Base-by-base conservation (phyloP, 2,888 invertebrate genomes). In the Caenorhabditis sp. region DNA sequence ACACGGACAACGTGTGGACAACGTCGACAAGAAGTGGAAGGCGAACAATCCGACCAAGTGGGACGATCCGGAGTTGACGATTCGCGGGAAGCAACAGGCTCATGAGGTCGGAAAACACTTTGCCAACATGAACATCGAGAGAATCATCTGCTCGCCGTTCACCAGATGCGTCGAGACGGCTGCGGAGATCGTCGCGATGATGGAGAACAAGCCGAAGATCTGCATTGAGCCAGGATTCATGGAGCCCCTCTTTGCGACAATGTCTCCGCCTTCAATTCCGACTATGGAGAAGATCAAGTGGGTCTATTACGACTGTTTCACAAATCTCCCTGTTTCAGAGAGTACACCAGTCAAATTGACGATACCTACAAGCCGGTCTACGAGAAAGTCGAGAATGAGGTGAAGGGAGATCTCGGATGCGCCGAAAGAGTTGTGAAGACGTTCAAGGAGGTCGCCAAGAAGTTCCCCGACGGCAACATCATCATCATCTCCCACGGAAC, bases 1-100 rank as follows among this genome's bases (percentile, higher is more conserved):
- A 26, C 91, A 91, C 79, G 91, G 91, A 50, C 89, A 91, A 78
- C 84, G 91, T 15, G 78, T 86, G 9, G 91, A 91, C 80, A 86
- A 88, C 44, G 83, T 91, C n/a, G 87, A 90, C 58, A 72, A 83
- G 53, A 67, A 79, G 18, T 91, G 90, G 90, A 86, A 84, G 32
- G 68, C 72, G 26, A 86, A 77, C 51, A 82, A 82, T 44, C 69
- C 68, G 22, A 65, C 69, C 50, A 82, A 69, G 20, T 88, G 88
- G 87, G 90, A 91, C 71, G 90, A 91, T 79, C 91, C 91, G 1
- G 84, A 85, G 22, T 61, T 91, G 47, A 90, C 88, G 88, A 44
- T 80, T n/a, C 86, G 90, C 15, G 90, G 90, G 50, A 85, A 83
- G 40, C 40, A 74, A 18, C 90, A 90, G 64, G 88, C 90, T 8